Evolutionary conservation across 2,113 vertebrate genomes (phyloP), one percentile per base, ranked within the genome.

Genomic region (Epinephelus moara): DNA sequence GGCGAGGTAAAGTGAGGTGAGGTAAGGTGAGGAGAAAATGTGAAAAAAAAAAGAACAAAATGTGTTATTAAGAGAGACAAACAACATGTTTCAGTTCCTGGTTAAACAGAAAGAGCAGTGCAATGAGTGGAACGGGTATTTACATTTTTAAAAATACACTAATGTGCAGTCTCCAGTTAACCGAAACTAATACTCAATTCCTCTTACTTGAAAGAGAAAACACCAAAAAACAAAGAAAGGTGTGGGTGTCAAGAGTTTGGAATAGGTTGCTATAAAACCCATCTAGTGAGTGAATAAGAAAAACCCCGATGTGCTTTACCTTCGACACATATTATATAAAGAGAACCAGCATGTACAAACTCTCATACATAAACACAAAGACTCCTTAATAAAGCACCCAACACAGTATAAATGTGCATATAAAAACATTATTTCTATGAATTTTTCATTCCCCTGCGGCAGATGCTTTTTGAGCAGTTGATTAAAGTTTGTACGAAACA

Each of bases 401-500:
- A 50, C 55, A 89, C 37, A 49, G 61, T 64, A 71, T 69, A 81
- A 82, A 77, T 57, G 33, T 55, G 61, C 42, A 69, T 52, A 66
- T 75, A 42, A 78, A 80, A 85, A 55, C 18, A 52, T n/a, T 9
- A 67, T 84, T 89, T 78, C 42, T 62, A 63, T 84, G 47, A 72
- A 80, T 87, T 11, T 73, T 84, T 88, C 70, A 82, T 84, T 53
- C 66, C 68, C 37, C 66, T 3, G 11, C 1, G 3, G 86, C 74
- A 89, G 47, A 89, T 6, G 18, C 8, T 75, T 71, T 85, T 69
- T 50, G 45, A 79, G 72, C 56, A 86, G 57, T 57, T 77, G 73
- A 90, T 89, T 86, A 69, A 82, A 80, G 49, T 82, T 88, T 84
- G 62, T 42, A 79, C 60, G 63, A 89, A 91, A 81, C 82, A 47